phyloP scores from a whole-genome alignment of 2,888 invertebrate species.

The Chironomus tentans region DNA sequence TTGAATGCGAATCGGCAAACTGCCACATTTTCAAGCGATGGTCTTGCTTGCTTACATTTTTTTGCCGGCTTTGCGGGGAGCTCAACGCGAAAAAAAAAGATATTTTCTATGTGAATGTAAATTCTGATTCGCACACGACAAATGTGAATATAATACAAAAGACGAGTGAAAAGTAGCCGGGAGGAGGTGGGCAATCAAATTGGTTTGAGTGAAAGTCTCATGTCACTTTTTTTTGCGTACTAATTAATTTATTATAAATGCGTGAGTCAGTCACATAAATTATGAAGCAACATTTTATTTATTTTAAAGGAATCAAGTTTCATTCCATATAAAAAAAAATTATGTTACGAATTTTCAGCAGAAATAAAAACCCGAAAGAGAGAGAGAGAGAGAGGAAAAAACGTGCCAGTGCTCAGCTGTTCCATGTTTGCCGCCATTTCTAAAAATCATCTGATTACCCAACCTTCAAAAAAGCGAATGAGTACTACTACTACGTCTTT shows the following conservation, averaged over 20 bases:
- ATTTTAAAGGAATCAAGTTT: no score
- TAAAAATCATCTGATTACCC: slow-evolving; percentile 22
- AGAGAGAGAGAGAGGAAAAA: neutral
- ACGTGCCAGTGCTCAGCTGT: slow-evolving; percentile 23
- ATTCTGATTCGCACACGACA: no score
- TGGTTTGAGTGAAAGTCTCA: neutral
- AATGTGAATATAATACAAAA: no score
- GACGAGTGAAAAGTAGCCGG: no score
- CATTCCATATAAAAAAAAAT: neutral
- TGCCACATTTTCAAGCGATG: neutral
- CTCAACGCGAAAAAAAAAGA: no score
- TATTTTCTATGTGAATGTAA: neutral
- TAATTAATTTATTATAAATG: slow-evolving; percentile 20
- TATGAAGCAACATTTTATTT: neutral
- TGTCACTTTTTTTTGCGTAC: neutral
- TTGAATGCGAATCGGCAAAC: neutral
- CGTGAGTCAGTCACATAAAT: slow-evolving; percentile 19
- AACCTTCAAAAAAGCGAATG: slow-evolving; percentile 8
- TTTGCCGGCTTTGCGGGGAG: slow-evolving; percentile 17
- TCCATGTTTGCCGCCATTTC: slow-evolving; percentile 24
- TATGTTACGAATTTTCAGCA: neutral
- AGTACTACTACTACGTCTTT: neutral
- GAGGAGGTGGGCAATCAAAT: neutral
- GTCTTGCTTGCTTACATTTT: neutral
- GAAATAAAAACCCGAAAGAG: neutral